Conservation (phyloP, 2,888 invertebrate species). For the Aphodius granarius region DNA sequence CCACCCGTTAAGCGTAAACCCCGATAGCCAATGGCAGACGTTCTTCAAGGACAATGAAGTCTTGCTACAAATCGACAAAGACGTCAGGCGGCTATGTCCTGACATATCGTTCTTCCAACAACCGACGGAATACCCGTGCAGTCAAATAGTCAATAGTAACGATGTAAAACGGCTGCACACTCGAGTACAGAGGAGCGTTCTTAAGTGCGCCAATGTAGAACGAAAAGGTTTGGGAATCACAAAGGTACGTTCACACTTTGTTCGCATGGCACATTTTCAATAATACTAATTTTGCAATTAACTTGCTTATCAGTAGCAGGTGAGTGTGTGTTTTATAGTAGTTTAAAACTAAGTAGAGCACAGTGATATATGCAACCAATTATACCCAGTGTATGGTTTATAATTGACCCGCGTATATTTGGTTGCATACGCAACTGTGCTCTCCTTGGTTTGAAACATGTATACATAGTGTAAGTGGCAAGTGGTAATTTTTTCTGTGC, state of each 20-base stretch:
- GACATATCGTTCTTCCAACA: slow-evolving; percentile 98
- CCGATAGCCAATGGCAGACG: slow-evolving; percentile 93
- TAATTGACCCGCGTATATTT: too few relatives aligned
- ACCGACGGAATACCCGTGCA: slow-evolving; percentile 89
- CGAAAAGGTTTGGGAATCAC: slow-evolving; percentile 85
- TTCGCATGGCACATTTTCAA: slow-evolving; percentile 3
- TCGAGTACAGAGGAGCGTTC: slow-evolving; percentile 82
- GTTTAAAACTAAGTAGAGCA: too few relatives aligned
- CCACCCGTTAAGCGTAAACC: slow-evolving; percentile 94
- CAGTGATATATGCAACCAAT: too few relatives aligned
- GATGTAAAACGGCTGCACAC: slow-evolving; percentile 84
- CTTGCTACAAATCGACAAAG: slow-evolving; percentile 95
- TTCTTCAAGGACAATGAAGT: slow-evolving; percentile 98
- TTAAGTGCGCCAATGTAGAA: slow-evolving; percentile 87
- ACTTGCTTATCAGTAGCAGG: slow-evolving; percentile 40
- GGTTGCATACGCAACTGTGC: too few relatives aligned
- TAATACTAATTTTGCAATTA: slow-evolving; percentile 12
- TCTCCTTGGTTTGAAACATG: too few relatives aligned
- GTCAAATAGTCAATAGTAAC: slow-evolving; percentile 75
- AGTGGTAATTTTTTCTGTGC: slow-evolving; percentile 29
- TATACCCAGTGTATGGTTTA: too few relatives aligned
- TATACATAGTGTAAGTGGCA: background rate
- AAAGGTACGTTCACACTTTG: slow-evolving; percentile 64
- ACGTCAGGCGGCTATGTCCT: slow-evolving; percentile 90
- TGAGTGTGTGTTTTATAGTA: slow-evolving; percentile 25